Evolutionary conservation across 2,888 invertebrate genomes (phyloP), one percentile per base, ranked within the genome.

Genomic region (Megastigmus dorsalis): DNA sequence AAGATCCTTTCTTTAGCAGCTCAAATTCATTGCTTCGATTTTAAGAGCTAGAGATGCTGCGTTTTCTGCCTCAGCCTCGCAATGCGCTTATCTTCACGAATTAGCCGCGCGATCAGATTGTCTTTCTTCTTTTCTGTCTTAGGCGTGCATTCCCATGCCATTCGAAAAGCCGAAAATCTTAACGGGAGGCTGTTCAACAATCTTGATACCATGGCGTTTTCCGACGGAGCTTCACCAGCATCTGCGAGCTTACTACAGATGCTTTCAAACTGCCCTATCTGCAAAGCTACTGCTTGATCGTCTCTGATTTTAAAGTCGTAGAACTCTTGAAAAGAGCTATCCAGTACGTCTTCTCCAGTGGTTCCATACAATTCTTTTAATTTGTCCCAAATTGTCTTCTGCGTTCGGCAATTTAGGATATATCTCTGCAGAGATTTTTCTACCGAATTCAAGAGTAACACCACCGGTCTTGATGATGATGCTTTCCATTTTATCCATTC

Each of bases 371-470:
- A 13, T 2, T 54, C 28, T 13, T 74, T 45, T 7, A 77, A 41
- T 36, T 78, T 77, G 0, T 77, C 30, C 77, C 77, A 78, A 9
- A 78, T 75, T 2, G 48, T 36, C 28, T 59, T 48, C 10, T 57
- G 63, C 7, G 48, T 63, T 5, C 30, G 13, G 15, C 74, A 69
- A 18, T 74, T 68, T 4, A 55, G 45, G 9, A 68, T 33, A 63
- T 57, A 26, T 0, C 28, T 6, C 13, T 68, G 74, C 7, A 74
- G 26, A 15, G 26, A n/a, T 36, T 36, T 30, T 9, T 57, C 57
- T 38, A 69, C 63, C n/a, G 69, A 74, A 4, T 26, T 33, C 4
- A 76, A 10, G 9, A 76, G 26, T 15, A 68, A 55, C 62, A 62
- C 48, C 5, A 54, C 20, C 1, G 71, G 23, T n/a, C 62, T 41